A percentile compares a stretch with the other conserved stretches of the same genome.
Evolutionary conservation across 1,140 invertebrate genomes (phyloP).

Genomic region (Dreissena polymorpha): DNA sequence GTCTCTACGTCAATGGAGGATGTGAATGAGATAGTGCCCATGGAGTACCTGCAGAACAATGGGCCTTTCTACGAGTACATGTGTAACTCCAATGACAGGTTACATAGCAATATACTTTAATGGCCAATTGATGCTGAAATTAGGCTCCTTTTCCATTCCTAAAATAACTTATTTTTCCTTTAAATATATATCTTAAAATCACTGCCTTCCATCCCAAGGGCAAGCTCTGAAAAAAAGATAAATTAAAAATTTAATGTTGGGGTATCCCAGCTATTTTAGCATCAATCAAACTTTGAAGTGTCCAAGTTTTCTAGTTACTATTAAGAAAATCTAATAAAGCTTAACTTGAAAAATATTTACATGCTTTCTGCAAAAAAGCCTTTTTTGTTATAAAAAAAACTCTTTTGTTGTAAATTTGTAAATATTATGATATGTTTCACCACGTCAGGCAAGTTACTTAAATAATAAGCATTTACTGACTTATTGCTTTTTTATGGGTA

Average conservation of each 20-base stretch:
- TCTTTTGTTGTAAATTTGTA: background rate
- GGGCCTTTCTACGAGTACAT: constrained; percentile 89
- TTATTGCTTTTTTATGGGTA: no score
- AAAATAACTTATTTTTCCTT: background rate
- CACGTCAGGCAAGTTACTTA: background rate
- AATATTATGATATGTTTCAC: constrained; percentile 5
- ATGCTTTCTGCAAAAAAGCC: no score
- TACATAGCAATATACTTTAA: constrained; percentile 66
- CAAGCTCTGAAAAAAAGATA: no score
- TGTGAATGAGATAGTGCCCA: constrained; percentile 85
- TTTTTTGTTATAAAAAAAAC: background rate
- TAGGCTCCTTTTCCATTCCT: background rate
- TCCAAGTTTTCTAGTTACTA: no score
- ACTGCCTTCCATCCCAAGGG: no score
- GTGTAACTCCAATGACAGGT: constrained; percentile 89
- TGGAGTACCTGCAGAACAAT: constrained; percentile 85
- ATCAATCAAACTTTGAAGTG: no score
- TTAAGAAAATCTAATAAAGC: no score
- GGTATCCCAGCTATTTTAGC: no score
- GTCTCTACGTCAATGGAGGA: constrained; percentile 75
- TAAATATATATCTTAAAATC: no score
- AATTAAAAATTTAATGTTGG: no score
- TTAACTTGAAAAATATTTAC: no score
- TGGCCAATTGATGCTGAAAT: background rate
- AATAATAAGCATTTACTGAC: no score